Evolutionary conservation across 2,797 vertebrate genomes (phyloP), one percentile per base, ranked within the genome.

Genomic region (Sorex maritimensis): DNA sequence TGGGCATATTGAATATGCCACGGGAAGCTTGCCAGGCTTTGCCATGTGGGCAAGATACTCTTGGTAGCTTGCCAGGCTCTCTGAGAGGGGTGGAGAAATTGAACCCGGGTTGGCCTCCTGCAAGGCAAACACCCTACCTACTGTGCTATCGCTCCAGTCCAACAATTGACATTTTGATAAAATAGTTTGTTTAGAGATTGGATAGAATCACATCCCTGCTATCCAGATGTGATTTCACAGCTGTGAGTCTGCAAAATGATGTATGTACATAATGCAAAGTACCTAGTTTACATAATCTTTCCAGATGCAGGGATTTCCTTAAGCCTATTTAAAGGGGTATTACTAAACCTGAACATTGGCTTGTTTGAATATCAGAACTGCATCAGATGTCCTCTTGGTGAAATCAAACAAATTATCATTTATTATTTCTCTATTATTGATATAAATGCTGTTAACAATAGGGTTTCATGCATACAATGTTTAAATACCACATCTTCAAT

Each of bases 221-320:
- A 30, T 94, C 88, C 91, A 87, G 92, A 95, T 96, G 80, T 91
- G 79, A 24, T 83, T 92, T 95, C 86, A 92, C 86, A 96, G 80
- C 90, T 94, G 90, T 63, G 84, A 77, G 55, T 86, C 63, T 94
- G 46, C 83, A 93, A 87, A 92, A 72, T 92, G 49, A 93, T 94
- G 28, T 95, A 79, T 81, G 58, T 34, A 30, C 65, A 92, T 79
- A 86, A 93, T 90, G 34, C 81, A 92, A 91, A 92, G 52, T 91
- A 86, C 65, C 86, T 93, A 58, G 44, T 95, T 96, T 96, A 55
- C 86, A 94, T 95, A 93, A 81, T 93, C n/a, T 92, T 94, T 92
- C 77, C 90, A 94, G 91, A 86, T 92, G 26, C 58, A 71, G 69
- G 55, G 24, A 49, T 88, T 93, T 95, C 86, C 92, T 88, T 91